Conservation (phyloP, 2,888 invertebrate genomes). For the Anoncus sp. region DNA sequence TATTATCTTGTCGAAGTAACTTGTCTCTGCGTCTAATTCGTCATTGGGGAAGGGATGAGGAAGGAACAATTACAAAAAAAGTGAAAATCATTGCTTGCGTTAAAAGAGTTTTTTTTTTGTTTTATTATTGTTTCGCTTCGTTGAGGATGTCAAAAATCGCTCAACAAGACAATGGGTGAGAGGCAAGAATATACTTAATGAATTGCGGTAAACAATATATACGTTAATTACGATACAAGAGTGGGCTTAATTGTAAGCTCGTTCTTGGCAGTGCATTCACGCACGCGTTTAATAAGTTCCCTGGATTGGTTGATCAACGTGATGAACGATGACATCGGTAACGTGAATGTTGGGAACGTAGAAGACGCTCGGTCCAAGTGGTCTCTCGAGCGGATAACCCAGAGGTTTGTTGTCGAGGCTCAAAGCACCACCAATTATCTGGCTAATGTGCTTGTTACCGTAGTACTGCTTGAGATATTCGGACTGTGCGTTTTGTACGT, state of each 20-base stretch:
- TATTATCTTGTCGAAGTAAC: no score
- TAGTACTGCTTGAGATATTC: constrained; percentile 74
- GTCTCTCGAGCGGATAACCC: constrained; percentile 86
- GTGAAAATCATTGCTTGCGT: constrained; percentile 1
- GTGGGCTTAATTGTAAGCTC: not conserved
- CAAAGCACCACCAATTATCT: constrained; percentile 81
- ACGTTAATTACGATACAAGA: constrained; percentile 6
- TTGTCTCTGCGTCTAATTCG: no score
- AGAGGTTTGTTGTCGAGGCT: constrained; percentile 84
- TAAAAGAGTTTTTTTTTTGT: constrained; percentile 14
- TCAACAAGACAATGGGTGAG: not conserved
- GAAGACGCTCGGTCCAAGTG: constrained; percentile 81
- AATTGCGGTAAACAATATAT: not conserved
- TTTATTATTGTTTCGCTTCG: constrained; percentile 29
- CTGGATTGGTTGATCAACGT: constrained; percentile 81
- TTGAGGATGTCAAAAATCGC: not conserved
- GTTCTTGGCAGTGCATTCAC: not conserved
- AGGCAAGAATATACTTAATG: not conserved
- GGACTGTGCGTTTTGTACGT: constrained; percentile 15
- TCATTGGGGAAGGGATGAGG: not conserved
- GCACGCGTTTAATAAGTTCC: constrained; percentile 26
- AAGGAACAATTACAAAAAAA: not conserved
- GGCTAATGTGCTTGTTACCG: constrained; percentile 72
- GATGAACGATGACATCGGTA: constrained; percentile 84
- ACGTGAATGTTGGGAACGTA: constrained; percentile 84